phyloP scores from a whole-genome alignment of 1,140 invertebrate genomes.

The Scaptomyza graminum region DNA sequence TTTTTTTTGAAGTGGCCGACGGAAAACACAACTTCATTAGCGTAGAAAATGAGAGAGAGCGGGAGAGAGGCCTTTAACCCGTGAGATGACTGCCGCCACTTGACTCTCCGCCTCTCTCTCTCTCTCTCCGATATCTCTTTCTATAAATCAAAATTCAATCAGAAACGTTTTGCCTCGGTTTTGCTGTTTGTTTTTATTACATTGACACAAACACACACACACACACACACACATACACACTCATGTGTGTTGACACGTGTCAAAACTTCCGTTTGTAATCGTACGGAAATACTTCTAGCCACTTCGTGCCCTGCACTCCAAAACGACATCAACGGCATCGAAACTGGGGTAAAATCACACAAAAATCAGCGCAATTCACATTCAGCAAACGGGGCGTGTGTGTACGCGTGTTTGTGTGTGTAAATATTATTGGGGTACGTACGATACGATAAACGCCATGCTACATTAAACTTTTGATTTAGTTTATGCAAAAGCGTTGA shows the following conservation, averaged over 20 bases:
- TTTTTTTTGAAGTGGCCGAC: constrained; percentile 69
- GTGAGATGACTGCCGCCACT: constrained; percentile 44
- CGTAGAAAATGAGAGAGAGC: constrained; percentile 8
- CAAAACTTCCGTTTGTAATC: constrained; percentile 83
- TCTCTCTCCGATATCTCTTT: neutral
- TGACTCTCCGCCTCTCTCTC: constrained; percentile 49
- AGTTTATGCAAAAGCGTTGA: constrained; percentile 74
- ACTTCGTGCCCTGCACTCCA: constrained; percentile 66
- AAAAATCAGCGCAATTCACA: constrained; percentile 55
- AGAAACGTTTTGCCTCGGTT: constrained; percentile 59
- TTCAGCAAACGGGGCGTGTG: constrained; percentile 3
- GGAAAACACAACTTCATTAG: constrained; percentile 74
- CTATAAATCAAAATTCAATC: constrained; percentile 83
- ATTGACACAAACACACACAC: constrained; percentile 57
- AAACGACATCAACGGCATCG: constrained; percentile 11
- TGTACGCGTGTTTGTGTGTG: constrained; percentile 11
- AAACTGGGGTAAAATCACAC: constrained; percentile 74
- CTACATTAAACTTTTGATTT: constrained; percentile 77
- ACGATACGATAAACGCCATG: constrained; percentile 44
- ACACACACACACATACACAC: constrained; percentile 44
- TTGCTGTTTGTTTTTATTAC: constrained; percentile 76
- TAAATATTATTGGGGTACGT: constrained; percentile 44
- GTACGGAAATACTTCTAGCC: constrained; percentile 76
- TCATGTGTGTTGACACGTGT: constrained; percentile 79
- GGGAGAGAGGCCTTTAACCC: constrained; percentile 60